Evolutionary conservation across 2,888 invertebrate species (phyloP), one percentile per base, ranked within the genome.

Genomic region (Sialis lutaria): DNA sequence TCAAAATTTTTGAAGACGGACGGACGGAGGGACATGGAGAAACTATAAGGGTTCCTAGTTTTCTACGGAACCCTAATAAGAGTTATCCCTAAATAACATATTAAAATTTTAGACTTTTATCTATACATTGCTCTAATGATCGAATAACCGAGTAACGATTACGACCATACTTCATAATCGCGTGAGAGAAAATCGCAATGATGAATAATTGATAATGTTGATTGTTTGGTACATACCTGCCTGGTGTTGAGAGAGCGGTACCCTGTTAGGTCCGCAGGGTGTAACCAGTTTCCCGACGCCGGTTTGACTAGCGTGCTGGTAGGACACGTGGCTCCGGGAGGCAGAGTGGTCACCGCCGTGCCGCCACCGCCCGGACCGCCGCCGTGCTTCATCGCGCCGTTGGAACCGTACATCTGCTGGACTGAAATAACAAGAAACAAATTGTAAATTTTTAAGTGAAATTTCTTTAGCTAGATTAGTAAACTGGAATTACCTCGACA

Each of bases 211-310:
- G 4, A 35, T n/a, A 35, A 35, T 9, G 9, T 35, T 10, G 9
- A 35, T 40, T 40, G 10, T 40, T 4, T 13, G 30, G 31, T 31
- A 30, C 22, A 30, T 7, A 42, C 42, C 42, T 62, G 65, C 64
- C 60, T 65, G 65, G 63, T 64, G 54, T 40, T 50, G 63, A 60
- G 59, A 58, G 61, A 64, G 65, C 62, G 64, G 66, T 65, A 67
- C 67, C 67, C 67, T 45, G 33, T 64, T 63, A 69, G 73, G 82
- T 84, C 87, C 87, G 82, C 88, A 88, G 88, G 89, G 88, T 79
- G 86, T 82, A 77, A 79, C 87, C 83, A 87, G 88, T 89, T 89
- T 89, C 87, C 88, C 88, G 85, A 82, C 69, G 75, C 75, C 22
- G 22, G 22, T 74, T 74, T 74, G 74, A 72, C 74, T 68, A 52